Evolutionary conservation across 2,888 invertebrate species (phyloP), one percentile per base, ranked within the genome.

Genomic region (Drosophila cognata): DNA sequence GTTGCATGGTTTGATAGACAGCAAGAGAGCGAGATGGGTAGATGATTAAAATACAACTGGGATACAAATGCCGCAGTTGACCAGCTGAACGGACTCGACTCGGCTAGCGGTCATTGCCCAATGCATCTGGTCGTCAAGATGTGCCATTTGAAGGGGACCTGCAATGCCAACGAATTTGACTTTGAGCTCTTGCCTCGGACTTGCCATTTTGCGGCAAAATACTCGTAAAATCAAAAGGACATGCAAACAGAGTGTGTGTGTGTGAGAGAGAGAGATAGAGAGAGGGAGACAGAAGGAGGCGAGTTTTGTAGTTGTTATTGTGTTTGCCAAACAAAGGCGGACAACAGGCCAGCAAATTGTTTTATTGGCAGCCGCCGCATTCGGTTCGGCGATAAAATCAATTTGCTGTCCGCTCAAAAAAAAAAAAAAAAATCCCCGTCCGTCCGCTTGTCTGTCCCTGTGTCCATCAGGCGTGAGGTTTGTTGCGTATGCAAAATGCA

Each of bases 341-440:
- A 65, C 66, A 82, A 79, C 70, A 71, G 67, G 46, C 71, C 74
- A 63, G 65, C 89, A 86, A 87, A 87, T 87, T 87, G 90, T 84
- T 90, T 90, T 90, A 86, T 86, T 90, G 86, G 70, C 84, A 89
- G 81, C 69, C 79, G 77, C 69, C 74, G 86, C 89, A 89, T 90
- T 89, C 73, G 71, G 55, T 52, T 56, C 71, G 85, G 88, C 88
- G 75, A 89, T 85, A 85, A 85, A 85, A 85, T 86, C 88, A 85
- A 89, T 88, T 88, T 88, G 52, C 71, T 66, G 84, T 48, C 81
- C 86, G 85, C 64, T 73, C 25, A 50, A n/a, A 18, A 6, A 25
- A 25, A 53, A 18, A 48, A 43, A 21, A 21, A 36, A 28, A 63
- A 62, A 79, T 63, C 60, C 36, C 41, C 38, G 64, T 31, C 41